Evolutionary conservation across 2,888 invertebrate genomes (phyloP).

Genomic region (Andrena marginata): DNA sequence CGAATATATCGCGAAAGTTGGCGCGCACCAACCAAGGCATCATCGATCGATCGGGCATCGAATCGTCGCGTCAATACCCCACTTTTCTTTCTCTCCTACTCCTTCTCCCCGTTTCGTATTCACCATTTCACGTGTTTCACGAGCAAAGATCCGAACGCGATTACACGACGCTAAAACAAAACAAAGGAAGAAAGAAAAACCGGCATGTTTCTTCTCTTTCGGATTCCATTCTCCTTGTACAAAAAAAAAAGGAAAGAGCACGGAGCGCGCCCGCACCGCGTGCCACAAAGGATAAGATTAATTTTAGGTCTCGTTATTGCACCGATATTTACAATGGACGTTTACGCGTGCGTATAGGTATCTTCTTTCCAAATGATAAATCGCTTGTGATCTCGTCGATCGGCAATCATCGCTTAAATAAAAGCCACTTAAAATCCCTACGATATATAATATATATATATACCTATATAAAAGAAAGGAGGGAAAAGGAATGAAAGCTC

Average conservation of each 20-base stretch:
- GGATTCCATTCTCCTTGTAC: not conserved
- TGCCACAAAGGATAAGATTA: constrained; percentile 75
- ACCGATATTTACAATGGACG: constrained; percentile 84
- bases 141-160: constrained; percentile 65
- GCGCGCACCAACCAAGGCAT: constrained; percentile 66
- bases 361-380: constrained; percentile 67
- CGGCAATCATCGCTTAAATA: constrained; percentile 72
- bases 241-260: not conserved
- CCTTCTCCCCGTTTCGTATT: not conserved
- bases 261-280: constrained; percentile 32
- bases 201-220: not conserved
- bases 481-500: constrained; percentile 41
- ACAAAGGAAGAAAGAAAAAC: constrained; percentile 7
- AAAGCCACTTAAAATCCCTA: constrained; percentile 78
- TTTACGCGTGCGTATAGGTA: constrained; percentile 70
- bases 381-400: constrained; percentile 67
- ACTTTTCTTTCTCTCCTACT: constrained; percentile 21
- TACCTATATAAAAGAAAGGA: constrained; percentile 29
- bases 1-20: constrained; percentile 59
- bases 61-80: constrained; percentile 45
- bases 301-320: constrained; percentile 82
- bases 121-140: constrained; percentile 38
- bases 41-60: constrained; percentile 38
- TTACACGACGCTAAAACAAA: constrained; percentile 70
- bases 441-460: constrained; percentile 48